Base-by-base conservation (phyloP, 2,113 vertebrate species). In the Petaurus breviceps region DNA sequence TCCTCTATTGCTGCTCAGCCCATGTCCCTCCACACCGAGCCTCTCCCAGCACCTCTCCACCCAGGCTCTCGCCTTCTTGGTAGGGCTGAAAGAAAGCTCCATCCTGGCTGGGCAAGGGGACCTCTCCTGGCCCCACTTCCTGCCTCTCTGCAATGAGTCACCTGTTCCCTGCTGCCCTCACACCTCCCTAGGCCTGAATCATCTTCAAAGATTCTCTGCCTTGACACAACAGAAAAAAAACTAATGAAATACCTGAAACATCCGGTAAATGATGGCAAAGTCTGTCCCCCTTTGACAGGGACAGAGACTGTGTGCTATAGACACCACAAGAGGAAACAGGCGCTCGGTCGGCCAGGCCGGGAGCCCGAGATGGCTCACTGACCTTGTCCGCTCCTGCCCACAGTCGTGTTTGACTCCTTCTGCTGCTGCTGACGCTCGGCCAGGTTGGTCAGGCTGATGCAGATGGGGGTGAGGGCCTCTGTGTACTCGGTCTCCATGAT, bases 361-460 rank as follows among this genome's bases (percentile, higher is more conserved):
- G 31, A 5, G 61, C 47, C 47, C 47, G 37, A 25, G 0, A 8
- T 1, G 22, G 12, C 28, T 31, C 28, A 25, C 90, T 51, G 49
- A 97, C 97, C 96, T 0, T 90, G 97, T 31, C 92, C 95, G 68
- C 53, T 61, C 54, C 52, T 90, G 91, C 92, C 1, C 24, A 1
- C 0, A 0, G 14, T 49, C n/a, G 95, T 14, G 28, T 93, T 94
- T 0, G 0, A 0, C 0, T 97, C 97, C 3, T 47, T 23, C 51
- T 46, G 0, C 0, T 90, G 97, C 0, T 96, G 93, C 92, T 98
- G 97, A 7, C 53, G 37, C 37, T 94, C 92, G 0, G 95, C 98
- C 94, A 98, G 93, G 94, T 98, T 98, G 0, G 97, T 97, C 90
- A 98, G 97, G 57, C 98, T 98, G 97, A 97, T 5, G 47, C 98